Evolutionary conservation across 2,888 invertebrate genomes (phyloP).

Genomic region (Junonia oenone): DNA sequence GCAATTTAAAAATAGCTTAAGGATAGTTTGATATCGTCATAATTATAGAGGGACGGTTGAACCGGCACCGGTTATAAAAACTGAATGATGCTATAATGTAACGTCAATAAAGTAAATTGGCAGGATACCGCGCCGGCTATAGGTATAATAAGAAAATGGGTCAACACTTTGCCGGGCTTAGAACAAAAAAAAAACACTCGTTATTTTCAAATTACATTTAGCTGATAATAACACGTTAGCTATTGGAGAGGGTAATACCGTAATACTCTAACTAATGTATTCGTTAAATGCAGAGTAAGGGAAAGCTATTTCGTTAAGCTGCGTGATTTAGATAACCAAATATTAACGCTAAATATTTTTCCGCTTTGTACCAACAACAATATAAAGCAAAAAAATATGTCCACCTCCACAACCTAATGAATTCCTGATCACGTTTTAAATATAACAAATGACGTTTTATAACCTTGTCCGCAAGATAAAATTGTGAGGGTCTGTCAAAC

Average conservation of each 20-base stretch:
- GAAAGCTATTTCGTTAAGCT: background rate
- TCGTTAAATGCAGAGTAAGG: background rate
- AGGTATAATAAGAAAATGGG: constrained; percentile 57
- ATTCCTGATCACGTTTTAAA: constrained; percentile 47
- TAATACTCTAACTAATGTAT: background rate
- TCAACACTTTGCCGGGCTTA: constrained; percentile 50
- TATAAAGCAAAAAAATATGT: background rate
- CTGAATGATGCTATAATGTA: constrained; percentile 69
- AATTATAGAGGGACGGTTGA: constrained; percentile 65
- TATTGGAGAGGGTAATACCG: background rate
- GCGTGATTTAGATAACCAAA: background rate
- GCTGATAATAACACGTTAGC: constrained; percentile 11
- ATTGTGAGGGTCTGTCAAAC: constrained; percentile 46
- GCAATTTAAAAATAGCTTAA: constrained; percentile 73
- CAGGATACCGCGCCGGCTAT: constrained; percentile 52
- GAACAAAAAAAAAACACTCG: constrained; percentile 28
- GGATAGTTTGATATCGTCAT: constrained; percentile 59
- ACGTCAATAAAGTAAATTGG: constrained; percentile 75
- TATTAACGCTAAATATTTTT: background rate
- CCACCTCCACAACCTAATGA: constrained; percentile 36
- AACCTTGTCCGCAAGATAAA: constrained; percentile 51
- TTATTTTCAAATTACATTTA: constrained; percentile 19
- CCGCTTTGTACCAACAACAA: too few relatives aligned
- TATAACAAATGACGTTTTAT: constrained; percentile 49
- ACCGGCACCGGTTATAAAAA: constrained; percentile 66